Conservation (phyloP, 2,113 vertebrate genomes). For the Dasypus novemcinctus region DNA sequence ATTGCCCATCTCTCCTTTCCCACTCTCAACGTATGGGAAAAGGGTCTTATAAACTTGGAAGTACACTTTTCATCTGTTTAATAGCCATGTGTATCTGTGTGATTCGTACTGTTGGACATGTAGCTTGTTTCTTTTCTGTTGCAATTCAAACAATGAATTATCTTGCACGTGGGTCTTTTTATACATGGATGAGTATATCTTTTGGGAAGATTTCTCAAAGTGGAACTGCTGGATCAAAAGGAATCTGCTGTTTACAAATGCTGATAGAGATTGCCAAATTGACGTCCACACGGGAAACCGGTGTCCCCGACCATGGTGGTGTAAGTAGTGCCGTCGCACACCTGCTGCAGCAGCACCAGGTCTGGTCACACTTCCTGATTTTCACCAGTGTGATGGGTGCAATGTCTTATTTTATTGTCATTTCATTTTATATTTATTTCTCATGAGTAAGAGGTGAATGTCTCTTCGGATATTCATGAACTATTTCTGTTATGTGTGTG, state of each 20-base stretch:
- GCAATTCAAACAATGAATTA: conserved; percentile 36
- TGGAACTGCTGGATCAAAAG: background rate
- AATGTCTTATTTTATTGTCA: background rate
- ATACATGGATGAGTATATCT: background rate
- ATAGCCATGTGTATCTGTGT: background rate
- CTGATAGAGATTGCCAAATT: background rate
- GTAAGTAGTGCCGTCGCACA: background rate
- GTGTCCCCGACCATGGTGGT: too few relatives aligned
- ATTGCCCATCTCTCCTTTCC: too few relatives aligned
- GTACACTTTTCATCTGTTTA: conserved; percentile 9
- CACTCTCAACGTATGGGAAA: rapidly evolving
- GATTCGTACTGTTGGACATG: background rate
- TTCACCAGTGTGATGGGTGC: background rate
- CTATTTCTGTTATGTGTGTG: background rate
- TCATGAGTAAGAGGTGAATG: background rate
- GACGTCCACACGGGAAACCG: background rate
- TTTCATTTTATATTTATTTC: conserved; percentile 43
- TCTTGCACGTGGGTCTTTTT: background rate
- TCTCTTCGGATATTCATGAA: background rate
- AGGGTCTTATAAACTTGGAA: background rate
- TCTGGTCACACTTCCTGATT: background rate
- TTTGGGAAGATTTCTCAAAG: background rate
- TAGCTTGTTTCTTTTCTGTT: conserved; percentile 42
- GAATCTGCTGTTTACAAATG: background rate
- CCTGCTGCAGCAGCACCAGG: background rate